Evolutionary conservation across 2,113 vertebrate species (phyloP), one percentile per base, ranked within the genome.

Genomic region (Tympanuchus pallidicinctus): DNA sequence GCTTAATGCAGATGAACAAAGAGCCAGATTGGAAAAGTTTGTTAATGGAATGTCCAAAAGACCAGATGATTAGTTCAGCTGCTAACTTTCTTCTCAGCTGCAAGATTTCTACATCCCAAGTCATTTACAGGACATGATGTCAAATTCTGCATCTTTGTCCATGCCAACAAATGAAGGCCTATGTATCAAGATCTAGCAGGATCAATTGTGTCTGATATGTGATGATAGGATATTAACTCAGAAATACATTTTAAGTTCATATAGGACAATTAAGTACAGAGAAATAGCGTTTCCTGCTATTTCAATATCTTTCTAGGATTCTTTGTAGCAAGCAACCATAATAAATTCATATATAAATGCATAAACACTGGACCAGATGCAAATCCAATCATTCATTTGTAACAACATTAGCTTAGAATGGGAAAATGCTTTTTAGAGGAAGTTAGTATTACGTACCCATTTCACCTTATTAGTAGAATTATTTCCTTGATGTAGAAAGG

Each of bases 401-500:
- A 91, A 91, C 7, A 87, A 69, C 20, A 67, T 91, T 67, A 88
- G 14, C 52, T 81, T 82, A 80, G 30, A 82, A 57, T 79, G 50
- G 42, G 27, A 93, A 89, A 83, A 82, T 43, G 63, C 7, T 75
- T 86, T 80, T 60, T 12, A 78, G 50, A 90, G 92, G 66, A 95
- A 87, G 83, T 89, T 81, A 77, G 32, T 80, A 43, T 45, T 47
- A 73, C 61, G 76, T 30, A 59, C 28, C 32, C 32, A 83, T 73
- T 94, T 83, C 76, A 91, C 54, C 36, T 59, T 54, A 91, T 89
- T 86, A 94, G 40, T 6, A 82, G 42, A 89, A 81, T 93, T 73
- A 83, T 82, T 86, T 94, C 89, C 91, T 91, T 73, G 34, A 88
- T 83, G 52, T 30, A 88, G 75, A 88, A 89, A 93, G 84, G 75